Conservation (phyloP, 2,797 vertebrate species). For the Microhierax caerulescens region DNA sequence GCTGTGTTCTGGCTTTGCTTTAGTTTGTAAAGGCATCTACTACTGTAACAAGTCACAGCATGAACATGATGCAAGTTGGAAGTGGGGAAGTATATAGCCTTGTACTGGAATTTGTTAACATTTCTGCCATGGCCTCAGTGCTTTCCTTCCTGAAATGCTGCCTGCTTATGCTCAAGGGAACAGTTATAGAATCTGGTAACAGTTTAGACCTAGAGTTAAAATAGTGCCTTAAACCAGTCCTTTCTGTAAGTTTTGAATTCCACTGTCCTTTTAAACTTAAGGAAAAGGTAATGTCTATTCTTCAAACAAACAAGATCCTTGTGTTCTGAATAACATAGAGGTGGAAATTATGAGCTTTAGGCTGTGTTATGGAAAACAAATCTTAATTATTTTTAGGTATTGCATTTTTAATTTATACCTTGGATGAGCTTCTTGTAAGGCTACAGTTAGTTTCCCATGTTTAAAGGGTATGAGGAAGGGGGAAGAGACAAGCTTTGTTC, state of each 20-base stretch:
- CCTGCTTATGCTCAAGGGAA: neutral
- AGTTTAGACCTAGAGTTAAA: neutral
- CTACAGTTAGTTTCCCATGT: neutral
- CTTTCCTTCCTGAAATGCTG: neutral
- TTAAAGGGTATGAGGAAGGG: neutral
- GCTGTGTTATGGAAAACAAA: neutral
- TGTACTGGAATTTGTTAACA: neutral
- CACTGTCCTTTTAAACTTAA: neutral
- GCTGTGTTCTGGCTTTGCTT: neutral
- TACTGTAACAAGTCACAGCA: neutral
- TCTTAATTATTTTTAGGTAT: neutral
- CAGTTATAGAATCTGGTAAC: neutral
- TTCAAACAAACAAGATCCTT: neutral
- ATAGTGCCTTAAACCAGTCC: neutral
- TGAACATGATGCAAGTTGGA: neutral
- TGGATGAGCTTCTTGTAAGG: neutral
- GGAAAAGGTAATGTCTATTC: neutral
- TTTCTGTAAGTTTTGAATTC: neutral
- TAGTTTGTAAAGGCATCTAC: neutral
- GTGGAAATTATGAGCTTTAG: neutral
- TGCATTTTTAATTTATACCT: neutral
- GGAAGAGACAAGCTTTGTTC: neutral
- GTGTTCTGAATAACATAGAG: neutral
- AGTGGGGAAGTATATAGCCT: neutral
- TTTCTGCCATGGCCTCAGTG: neutral